Evolutionary conservation across 2,113 vertebrate genomes (phyloP), one percentile per base, ranked within the genome.

Genomic region (Petromus typicus): DNA sequence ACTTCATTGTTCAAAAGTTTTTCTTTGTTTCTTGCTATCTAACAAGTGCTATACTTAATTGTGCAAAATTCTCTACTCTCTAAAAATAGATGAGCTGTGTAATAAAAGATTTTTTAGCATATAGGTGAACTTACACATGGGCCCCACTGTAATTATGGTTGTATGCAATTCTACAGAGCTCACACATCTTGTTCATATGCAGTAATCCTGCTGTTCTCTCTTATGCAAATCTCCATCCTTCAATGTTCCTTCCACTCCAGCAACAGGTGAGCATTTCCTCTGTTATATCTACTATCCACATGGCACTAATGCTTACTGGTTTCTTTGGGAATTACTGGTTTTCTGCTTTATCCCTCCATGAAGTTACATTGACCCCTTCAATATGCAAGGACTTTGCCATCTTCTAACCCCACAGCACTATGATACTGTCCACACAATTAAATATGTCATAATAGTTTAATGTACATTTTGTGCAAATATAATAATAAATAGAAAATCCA

Each of bases 401-500:
- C 63, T 64, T 87, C 78, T 71, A 20, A 43, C 17, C 51, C 69
- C n/a, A 32, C 4, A 64, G n/a, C 40, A 43, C 45, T n/a, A 86
- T 56, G 56, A 94, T 59, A 32, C 25, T 17, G 4, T 48, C 71
- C 56, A 90, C 63, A 63, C 69, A 87, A 20, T 59, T 69, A 91
- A 91, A 11, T 16, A 57, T 57, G 18, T 63, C 88, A 83, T 75
- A 67, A 90, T 69, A 23, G 61, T 93, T 96, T 96, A 92, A 97
- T 97, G n/a, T 93, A 94, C 75, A 84, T 82, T 96, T 83, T 93
- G 66, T 56, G 95, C 76, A 95, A 94, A 87, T 63, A 86, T 59
- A 92, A 96, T 82, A 64, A 96, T 94, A 20, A 94, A 56, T 66
- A 83, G 34, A 80, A 96, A 89, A 63, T 67, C 17, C 57, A 86